Conservation (phyloP, 1,140 invertebrate species). For the Drosophila subobscura region DNA sequence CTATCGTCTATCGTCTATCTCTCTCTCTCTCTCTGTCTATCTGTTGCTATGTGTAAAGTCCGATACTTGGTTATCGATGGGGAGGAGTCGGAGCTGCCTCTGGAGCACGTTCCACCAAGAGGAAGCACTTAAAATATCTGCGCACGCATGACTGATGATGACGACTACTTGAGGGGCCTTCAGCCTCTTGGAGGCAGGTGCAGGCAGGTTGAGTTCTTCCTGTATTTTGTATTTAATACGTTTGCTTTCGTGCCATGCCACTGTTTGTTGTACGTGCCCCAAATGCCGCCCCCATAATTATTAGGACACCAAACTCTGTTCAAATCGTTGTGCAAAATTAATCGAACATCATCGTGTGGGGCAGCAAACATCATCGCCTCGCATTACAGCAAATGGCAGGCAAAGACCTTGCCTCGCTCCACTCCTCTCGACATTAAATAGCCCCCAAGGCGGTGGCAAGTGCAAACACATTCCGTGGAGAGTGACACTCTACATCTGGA, state of each 20-base stretch:
- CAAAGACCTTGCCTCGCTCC: constrained; percentile 13
- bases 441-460: constrained; percentile 48
- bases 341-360: constrained; percentile 43
- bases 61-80: too few relatives aligned
- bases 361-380: constrained; percentile 44
- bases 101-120: constrained; percentile 58
- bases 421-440: constrained; percentile 31
- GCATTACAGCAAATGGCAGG: constrained; percentile 39
- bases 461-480: constrained; percentile 40
- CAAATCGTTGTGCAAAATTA: constrained; percentile 36
- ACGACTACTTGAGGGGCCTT: constrained; percentile 37
- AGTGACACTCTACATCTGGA: too few relatives aligned
- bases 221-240: constrained; percentile 64
- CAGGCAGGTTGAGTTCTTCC: constrained; percentile 26
- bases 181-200: constrained; percentile 15
- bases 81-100: constrained; percentile 7
- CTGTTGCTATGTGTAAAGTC: too few relatives aligned
- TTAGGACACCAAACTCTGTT: constrained; percentile 9
- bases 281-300: constrained; percentile 68
- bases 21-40: too few relatives aligned
- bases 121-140: constrained; percentile 82
- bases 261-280: constrained; percentile 56
- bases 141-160: constrained; percentile 77
- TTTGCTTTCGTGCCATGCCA: constrained; percentile 30
- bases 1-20: too few relatives aligned